Evolutionary conservation across 2,113 vertebrate genomes (phyloP).

Genomic region (Elephas maximus): DNA sequence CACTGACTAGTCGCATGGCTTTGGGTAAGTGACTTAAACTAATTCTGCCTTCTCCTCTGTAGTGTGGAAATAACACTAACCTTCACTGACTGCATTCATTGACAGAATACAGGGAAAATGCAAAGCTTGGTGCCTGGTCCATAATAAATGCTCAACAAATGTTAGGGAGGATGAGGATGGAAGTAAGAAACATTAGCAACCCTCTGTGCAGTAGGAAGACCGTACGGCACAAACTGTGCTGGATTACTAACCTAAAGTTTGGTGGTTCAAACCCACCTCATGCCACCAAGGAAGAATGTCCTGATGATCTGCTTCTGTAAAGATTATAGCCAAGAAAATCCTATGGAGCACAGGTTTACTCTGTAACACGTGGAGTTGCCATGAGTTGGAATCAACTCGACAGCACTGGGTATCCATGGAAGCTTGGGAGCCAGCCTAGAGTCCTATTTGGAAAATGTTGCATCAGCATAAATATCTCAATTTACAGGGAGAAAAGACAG

Average conservation of each 20-base stretch:
- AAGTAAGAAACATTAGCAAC: neutral
- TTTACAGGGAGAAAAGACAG: slow-evolving; percentile 38
- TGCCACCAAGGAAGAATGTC: neutral
- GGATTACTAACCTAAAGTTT: neutral
- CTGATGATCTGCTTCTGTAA: neutral
- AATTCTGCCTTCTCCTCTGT: neutral
- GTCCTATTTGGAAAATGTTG: neutral
- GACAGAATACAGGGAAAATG: neutral
- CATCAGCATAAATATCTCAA: slow-evolving; percentile 33
- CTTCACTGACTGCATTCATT: fast-evolving
- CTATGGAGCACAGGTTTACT: neutral
- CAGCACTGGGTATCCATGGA: too few relatives aligned
- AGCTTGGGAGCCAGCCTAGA: neutral
- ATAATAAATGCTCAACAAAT: fast-evolving
- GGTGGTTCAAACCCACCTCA: neutral
- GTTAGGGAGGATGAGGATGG: neutral
- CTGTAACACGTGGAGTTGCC: neutral
- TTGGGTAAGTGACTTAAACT: neutral
- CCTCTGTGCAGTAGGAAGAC: neutral
- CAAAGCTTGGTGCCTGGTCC: neutral
- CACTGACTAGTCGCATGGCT: fast-evolving
- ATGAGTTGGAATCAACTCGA: too few relatives aligned
- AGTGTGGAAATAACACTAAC: neutral
- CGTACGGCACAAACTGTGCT: neutral
- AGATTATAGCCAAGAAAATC: neutral